phyloP scores from a whole-genome alignment of 1,140 invertebrate species.

The Solenopsis fugax region DNA sequence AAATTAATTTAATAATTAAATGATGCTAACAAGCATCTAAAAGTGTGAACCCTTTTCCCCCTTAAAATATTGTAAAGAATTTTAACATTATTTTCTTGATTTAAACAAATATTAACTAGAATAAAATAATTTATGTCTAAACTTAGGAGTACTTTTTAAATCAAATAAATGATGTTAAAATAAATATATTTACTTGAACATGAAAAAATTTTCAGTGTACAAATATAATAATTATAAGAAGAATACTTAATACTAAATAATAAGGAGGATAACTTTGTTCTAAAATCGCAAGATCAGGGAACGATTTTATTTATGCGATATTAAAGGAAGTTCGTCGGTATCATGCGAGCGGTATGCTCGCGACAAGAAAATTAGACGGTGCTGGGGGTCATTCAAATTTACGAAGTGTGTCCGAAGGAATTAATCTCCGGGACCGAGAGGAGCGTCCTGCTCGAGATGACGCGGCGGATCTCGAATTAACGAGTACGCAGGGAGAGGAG shows the following conservation, averaged over 20 bases:
- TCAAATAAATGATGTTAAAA: no score
- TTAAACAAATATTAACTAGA: no score
- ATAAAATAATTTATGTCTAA: no score
- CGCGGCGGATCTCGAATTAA: slow-evolving; percentile 41
- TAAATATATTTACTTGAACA: no score
- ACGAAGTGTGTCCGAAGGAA: slow-evolving; percentile 7
- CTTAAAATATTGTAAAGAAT: no score
- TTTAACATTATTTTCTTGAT: no score
- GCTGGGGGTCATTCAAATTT: background rate
- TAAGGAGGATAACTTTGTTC: background rate
- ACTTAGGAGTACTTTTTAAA: no score
- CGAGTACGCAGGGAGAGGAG: background rate
- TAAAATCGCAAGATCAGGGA: background rate
- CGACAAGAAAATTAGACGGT: background rate
- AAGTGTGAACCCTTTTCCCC: no score
- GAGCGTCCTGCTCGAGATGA: slow-evolving; percentile 25
- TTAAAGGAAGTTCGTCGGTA: background rate
- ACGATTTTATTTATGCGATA: background rate
- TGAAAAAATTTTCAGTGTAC: no score
- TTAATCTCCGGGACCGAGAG: slow-evolving; percentile 23
- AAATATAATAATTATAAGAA: no score
- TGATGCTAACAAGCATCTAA: no score
- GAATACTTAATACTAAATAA: background rate
- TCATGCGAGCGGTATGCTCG: background rate
- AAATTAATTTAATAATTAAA: no score